These are phyloP conservation scores for Drosophila mettleri DNA, from an alignment of 2,888 invertebrate species.

Conservation along the genomic window DNA sequence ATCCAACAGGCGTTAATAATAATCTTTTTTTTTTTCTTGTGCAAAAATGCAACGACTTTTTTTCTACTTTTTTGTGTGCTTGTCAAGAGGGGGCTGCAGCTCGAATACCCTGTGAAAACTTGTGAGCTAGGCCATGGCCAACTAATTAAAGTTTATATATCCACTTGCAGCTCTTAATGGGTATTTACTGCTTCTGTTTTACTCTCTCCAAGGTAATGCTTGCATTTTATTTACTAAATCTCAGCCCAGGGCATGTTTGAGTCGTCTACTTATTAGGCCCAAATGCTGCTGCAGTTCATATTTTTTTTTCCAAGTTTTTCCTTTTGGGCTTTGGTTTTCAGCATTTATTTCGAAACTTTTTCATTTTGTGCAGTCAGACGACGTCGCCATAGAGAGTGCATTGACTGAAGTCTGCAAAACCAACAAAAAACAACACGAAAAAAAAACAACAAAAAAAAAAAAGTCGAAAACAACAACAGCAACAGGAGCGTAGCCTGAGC, in stretches of 20 bases:
- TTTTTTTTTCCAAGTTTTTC: constrained; percentile 64
- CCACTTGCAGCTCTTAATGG: not conserved
- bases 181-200: not conserved
- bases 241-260: constrained; percentile 7
- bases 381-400: constrained; percentile 81
- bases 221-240: not conserved
- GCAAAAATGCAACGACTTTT: constrained; percentile 63
- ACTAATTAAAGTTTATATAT: not conserved
- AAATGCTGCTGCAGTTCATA: constrained; percentile 36
- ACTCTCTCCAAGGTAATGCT: not conserved
- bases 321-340: constrained; percentile 72
- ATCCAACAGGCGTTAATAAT: constrained; percentile 82
- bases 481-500: constrained; percentile 7
- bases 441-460: constrained; percentile 33
- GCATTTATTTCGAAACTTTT: constrained; percentile 73
- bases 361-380: constrained; percentile 82
- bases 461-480: constrained; percentile 49
- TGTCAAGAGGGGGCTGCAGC: constrained; percentile 18
- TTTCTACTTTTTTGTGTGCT: constrained; percentile 27
- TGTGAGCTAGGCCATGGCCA: not conserved
- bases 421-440: constrained; percentile 36
- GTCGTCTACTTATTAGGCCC: not conserved
- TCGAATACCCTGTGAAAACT: constrained; percentile 29
- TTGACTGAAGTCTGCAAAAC: constrained; percentile 79
- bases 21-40: constrained; percentile 53